These are phyloP conservation scores for Neodiprion pinetum DNA, from an alignment of 1,140 invertebrate genomes.

Conservation along the genomic window DNA sequence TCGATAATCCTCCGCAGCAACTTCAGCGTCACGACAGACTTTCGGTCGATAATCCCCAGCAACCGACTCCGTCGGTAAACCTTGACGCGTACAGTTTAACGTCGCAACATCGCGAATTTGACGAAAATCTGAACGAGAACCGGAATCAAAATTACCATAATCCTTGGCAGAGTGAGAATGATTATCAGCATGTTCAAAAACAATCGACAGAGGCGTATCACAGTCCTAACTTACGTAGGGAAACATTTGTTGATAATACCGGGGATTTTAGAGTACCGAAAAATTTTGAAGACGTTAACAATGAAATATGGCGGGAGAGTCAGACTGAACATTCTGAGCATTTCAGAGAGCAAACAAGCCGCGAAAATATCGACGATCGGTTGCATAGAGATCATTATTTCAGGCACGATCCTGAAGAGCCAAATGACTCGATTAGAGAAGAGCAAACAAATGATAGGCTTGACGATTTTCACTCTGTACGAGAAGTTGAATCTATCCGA, in stretches of 20 bases:
- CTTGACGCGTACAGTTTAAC: not conserved
- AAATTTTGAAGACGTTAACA: too few species aligned
- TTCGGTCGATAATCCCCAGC: conserved; percentile 16
- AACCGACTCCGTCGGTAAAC: not conserved
- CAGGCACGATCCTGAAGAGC: not conserved
- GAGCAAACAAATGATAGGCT: not conserved
- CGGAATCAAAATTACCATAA: not conserved
- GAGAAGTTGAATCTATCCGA: not conserved
- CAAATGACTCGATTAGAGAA: not conserved
- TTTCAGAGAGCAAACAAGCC: not conserved
- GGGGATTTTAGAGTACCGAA: too few species aligned
- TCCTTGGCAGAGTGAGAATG: conserved; percentile 7
- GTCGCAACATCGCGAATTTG: not conserved
- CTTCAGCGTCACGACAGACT: conserved; percentile 15
- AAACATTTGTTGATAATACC: too few species aligned
- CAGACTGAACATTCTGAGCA: not conserved
- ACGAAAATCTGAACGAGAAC: not conserved
- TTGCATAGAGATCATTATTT: not conserved
- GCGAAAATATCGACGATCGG: not conserved
- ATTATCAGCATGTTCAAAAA: conserved; percentile 4
- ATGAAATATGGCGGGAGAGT: too few species aligned
- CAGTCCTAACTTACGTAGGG: too few species aligned
- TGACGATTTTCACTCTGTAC: not conserved
- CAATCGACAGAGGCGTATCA: too few species aligned
- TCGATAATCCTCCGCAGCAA: not conserved